These are phyloP conservation scores for Corythoichthys haematopterus DNA, from an alignment of 2,113 vertebrate species.

Conservation along the genomic window DNA sequence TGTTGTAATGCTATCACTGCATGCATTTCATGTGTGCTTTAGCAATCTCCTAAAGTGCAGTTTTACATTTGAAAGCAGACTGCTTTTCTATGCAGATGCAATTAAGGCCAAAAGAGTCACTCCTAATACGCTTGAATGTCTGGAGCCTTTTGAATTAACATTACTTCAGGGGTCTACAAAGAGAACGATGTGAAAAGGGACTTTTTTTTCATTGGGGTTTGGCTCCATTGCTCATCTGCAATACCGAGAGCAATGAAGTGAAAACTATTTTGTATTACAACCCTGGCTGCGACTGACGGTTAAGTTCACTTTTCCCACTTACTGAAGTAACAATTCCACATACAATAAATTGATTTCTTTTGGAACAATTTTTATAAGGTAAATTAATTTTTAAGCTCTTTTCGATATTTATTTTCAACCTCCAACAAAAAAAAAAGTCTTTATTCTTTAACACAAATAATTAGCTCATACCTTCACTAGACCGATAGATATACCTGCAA, in stretches of 20 bases:
- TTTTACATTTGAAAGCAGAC: conserved; percentile 62
- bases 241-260: conserved; percentile 19
- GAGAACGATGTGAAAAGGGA: conserved; percentile 4
- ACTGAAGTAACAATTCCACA: no score
- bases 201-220: conserved; percentile 7
- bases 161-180: conserved; percentile 30
- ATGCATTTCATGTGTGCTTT: conserved; percentile 60
- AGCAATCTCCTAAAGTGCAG: conserved; percentile 62
- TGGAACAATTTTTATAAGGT: background rate
- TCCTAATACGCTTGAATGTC: conserved; percentile 48
- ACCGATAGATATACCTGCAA: no score
- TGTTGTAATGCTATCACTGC: conserved; percentile 22
- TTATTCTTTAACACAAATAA: no score
- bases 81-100: conserved; percentile 46
- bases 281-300: background rate
- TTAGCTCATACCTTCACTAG: no score
- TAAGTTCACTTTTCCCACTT: background rate
- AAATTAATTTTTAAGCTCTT: background rate
- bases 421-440: no score
- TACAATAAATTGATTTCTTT: background rate
- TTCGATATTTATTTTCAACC: no score
- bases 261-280: background rate
- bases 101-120: conserved; percentile 52
- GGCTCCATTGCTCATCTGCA: conserved; percentile 11
- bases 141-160: conserved; percentile 40